These are phyloP conservation scores for Megaceryle maxima DNA, from an alignment of 2,113 vertebrate genomes.

Conservation along the genomic window DNA sequence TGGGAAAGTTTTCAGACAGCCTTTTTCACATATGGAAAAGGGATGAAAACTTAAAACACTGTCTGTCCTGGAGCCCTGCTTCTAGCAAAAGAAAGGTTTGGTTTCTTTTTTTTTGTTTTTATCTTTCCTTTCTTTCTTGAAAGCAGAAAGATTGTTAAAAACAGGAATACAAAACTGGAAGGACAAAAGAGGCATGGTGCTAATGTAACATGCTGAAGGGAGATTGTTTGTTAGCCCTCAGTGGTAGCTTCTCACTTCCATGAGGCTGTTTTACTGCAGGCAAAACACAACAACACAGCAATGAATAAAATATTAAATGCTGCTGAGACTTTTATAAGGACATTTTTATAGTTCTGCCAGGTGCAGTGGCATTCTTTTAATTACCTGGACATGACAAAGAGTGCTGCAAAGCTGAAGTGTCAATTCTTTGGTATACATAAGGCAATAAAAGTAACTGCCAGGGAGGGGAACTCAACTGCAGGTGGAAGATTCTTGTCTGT, in stretches of 20 bases:
- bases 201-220: background rate
- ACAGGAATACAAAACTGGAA: background rate
- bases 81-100: background rate
- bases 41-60: background rate
- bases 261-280: background rate
- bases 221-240: background rate
- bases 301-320: constrained; percentile 45
- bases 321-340: constrained; percentile 22
- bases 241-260: background rate
- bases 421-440: background rate
- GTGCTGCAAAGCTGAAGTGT: background rate
- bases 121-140: background rate
- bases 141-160: background rate
- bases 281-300: background rate
- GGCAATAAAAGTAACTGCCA: background rate
- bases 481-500: background rate
- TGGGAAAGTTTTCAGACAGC: background rate
- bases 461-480: background rate
- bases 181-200: background rate
- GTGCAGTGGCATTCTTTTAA: constrained; percentile 1
- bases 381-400: constrained; percentile 27
- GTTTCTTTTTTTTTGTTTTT: background rate
- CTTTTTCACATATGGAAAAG: background rate
- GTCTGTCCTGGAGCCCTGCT: background rate
- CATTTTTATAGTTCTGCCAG: background rate